phyloP scores from a whole-genome alignment of 2,113 vertebrate species.

The Pogona vitticeps region DNA sequence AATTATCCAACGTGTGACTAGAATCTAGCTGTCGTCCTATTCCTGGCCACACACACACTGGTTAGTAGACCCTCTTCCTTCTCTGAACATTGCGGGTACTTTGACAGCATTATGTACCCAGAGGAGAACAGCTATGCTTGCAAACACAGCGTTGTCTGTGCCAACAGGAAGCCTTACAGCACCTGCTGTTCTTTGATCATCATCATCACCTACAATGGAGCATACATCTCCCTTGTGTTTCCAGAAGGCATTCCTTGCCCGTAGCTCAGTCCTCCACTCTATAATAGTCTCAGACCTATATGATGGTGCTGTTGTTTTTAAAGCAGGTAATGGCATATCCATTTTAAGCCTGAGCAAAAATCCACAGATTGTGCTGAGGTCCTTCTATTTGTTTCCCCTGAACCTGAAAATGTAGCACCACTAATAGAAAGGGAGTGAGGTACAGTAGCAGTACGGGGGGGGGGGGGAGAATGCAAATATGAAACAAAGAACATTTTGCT shows the following conservation, averaged over 20 bases:
- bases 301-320: not conserved
- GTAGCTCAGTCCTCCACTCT: not conserved
- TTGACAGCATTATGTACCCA: not conserved
- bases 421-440: not conserved
- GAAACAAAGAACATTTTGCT: too few species aligned
- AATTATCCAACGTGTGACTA: too few species aligned
- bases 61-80: not conserved
- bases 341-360: not conserved
- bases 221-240: not conserved
- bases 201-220: not conserved
- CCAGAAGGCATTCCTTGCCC: not conserved
- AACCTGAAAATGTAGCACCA: too few species aligned
- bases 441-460: not conserved
- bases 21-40: not conserved
- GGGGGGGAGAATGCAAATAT: too few species aligned
- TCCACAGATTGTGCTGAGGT: not conserved
- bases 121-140: not conserved
- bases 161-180: not conserved
- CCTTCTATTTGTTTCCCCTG: not conserved
- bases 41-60: not conserved
- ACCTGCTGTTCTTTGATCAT: not conserved
- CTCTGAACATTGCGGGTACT: not conserved
- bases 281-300: too few species aligned
- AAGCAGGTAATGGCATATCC: not conserved
- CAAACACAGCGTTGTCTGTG: not conserved